A percentile compares a stretch with the other conserved stretches of the same genome.
phyloP scores from a whole-genome alignment of 2,113 vertebrate genomes.

The Daboia siamensis region DNA sequence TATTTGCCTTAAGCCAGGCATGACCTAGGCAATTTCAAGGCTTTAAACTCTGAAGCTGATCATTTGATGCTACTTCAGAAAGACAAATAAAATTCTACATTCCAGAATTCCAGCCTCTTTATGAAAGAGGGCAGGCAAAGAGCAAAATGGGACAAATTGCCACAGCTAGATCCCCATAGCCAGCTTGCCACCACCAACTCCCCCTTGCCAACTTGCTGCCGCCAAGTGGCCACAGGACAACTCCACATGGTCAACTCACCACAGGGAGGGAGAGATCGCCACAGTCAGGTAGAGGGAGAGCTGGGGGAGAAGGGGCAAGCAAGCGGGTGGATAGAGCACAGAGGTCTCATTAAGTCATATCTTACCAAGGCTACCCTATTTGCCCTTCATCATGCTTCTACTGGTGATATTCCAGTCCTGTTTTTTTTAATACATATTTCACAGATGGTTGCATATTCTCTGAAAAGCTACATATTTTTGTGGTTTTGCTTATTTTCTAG shows the following conservation, averaged over 20 bases:
- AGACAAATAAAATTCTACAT: not conserved
- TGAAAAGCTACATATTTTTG: not conserved
- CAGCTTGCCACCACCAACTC: no score
- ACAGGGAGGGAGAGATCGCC: no score
- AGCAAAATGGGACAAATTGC: no score
- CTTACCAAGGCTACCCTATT: not conserved
- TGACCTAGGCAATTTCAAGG: not conserved
- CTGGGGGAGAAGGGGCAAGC: no score
- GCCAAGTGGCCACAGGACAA: no score
- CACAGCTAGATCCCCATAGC: no score
- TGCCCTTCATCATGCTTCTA: not conserved
- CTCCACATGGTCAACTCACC: no score
- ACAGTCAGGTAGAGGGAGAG: no score
- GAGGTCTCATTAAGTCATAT: not conserved
- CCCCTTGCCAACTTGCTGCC: no score
- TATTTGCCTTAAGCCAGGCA: not conserved
- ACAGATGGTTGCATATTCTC: not conserved
- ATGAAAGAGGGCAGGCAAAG: not conserved
- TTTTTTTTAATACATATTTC: not conserved
- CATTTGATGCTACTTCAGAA: not conserved
- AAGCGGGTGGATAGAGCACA: no score
- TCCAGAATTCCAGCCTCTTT: no score
- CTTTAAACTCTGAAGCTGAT: not conserved
- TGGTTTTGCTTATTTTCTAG: not conserved
- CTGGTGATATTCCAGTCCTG: not conserved